Evolutionary conservation across 2,888 invertebrate species (phyloP).

Genomic region (Macrosoma leucophasiata): DNA sequence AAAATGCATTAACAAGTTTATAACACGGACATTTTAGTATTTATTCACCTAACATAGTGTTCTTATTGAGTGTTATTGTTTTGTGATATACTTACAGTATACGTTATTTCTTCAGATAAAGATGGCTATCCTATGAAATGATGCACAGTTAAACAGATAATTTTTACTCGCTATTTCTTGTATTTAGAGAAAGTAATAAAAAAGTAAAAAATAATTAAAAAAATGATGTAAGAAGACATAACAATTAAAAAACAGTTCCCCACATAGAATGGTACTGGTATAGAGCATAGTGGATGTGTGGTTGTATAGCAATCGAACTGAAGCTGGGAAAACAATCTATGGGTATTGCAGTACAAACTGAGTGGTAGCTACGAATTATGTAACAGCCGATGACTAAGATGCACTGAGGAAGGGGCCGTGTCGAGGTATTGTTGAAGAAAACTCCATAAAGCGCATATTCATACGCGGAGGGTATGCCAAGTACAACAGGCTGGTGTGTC

Average conservation of each 20-base stretch:
- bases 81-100: constrained; percentile 76
- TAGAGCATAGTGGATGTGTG: constrained; percentile 5
- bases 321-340: constrained; percentile 37
- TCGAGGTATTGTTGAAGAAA: not conserved
- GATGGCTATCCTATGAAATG: constrained; percentile 84
- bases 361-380: constrained; percentile 28
- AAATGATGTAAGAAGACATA: constrained; percentile 6
- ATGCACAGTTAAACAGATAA: constrained; percentile 86
- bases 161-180: constrained; percentile 79
- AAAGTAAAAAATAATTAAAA: constrained; percentile 39
- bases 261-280: constrained; percentile 6
- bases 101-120: constrained; percentile 76
- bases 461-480: too few species aligned
- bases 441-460: constrained; percentile 13
- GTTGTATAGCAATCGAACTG: constrained; percentile 32
- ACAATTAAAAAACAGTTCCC: constrained; percentile 10
- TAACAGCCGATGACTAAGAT: not conserved
- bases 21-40: constrained; percentile 52
- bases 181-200: constrained; percentile 67
- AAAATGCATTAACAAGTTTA: constrained; percentile 46
- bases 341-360: constrained; percentile 33
- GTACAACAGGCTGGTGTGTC: too few species aligned
- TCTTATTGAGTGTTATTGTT: constrained; percentile 73
- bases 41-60: constrained; percentile 71
- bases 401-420: not conserved